Evolutionary conservation across 2,888 invertebrate genomes (phyloP).

Genomic region (Scaptomyza polygonia): DNA sequence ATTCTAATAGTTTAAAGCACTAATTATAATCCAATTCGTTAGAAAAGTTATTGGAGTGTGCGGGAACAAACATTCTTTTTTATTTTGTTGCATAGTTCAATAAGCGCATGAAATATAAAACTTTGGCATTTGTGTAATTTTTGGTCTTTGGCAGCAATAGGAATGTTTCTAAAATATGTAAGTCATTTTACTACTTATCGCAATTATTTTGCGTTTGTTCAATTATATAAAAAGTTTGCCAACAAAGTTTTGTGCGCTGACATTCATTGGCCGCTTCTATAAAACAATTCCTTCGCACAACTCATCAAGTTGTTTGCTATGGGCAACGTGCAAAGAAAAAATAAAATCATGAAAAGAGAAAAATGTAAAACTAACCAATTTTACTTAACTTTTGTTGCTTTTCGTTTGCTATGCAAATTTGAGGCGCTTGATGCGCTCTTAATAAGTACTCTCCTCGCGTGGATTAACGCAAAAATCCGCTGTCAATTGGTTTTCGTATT

Average conservation of each 20-base stretch:
- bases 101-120: slow-evolving; percentile 4
- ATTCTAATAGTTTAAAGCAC: too few species aligned
- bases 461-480: slow-evolving; percentile 60
- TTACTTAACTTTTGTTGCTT: slow-evolving; percentile 64
- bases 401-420: slow-evolving; percentile 79
- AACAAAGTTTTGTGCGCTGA: slow-evolving; percentile 69
- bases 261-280: slow-evolving; percentile 64
- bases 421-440: slow-evolving; percentile 75
- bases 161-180: slow-evolving; percentile 37
- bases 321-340: slow-evolving; percentile 57
- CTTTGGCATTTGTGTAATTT: slow-evolving; percentile 42
- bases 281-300: background rate
- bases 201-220: slow-evolving; percentile 70
- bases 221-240: slow-evolving; percentile 72
- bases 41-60: too few species aligned
- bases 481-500: slow-evolving; percentile 71
- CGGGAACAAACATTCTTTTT: too few species aligned
- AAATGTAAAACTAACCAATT: slow-evolving; percentile 62
- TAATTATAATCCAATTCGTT: too few species aligned
- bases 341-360: too few species aligned
- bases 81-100: too few species aligned
- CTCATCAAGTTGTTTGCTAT: slow-evolving; percentile 55
- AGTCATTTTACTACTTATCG: slow-evolving; percentile 61
- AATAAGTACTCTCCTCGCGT: slow-evolving; percentile 54
- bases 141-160: slow-evolving; percentile 14